These are phyloP conservation scores for Ochropacha duplaris DNA, from an alignment of 2,888 invertebrate species.

Conservation along the genomic window DNA sequence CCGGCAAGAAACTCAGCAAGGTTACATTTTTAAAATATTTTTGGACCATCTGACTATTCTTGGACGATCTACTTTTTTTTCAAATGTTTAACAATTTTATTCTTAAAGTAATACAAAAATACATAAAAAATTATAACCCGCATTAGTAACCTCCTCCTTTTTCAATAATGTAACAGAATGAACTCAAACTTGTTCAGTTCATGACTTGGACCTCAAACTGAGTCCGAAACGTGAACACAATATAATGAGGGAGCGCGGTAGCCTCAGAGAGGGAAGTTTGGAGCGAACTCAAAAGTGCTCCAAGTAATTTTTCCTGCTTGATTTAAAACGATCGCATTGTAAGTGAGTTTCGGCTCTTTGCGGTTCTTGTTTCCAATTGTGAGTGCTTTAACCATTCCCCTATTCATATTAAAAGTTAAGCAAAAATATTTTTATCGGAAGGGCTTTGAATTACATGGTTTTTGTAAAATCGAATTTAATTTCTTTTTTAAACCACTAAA, in stretches of 20 bases:
- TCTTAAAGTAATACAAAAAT: too few relatives aligned
- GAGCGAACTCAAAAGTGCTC: constrained; percentile 70
- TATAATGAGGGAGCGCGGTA: constrained; percentile 63
- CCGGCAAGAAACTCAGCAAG: too few relatives aligned
- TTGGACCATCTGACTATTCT: too few relatives aligned
- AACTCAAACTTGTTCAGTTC: background rate
- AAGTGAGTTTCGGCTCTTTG: constrained; percentile 57
- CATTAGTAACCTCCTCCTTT: too few relatives aligned
- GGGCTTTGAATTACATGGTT: background rate
- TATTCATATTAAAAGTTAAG: background rate
- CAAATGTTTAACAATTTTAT: too few relatives aligned
- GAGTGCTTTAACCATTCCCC: constrained; percentile 19
- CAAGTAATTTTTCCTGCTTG: constrained; percentile 75
- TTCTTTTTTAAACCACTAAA: too few relatives aligned
- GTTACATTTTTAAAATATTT: too few relatives aligned
- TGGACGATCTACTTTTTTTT: too few relatives aligned
- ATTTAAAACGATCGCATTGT: constrained; percentile 70
- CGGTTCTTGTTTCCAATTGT: constrained; percentile 40
- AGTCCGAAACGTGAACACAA: constrained; percentile 73
- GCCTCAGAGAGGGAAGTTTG: constrained; percentile 66
- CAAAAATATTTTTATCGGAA: background rate
- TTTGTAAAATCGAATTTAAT: background rate
- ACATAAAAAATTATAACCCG: too few relatives aligned
- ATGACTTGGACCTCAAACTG: constrained; percentile 11
- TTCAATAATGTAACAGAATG: background rate